Conservation (phyloP, 1,140 invertebrate species). For the Eriocheir sinensis region DNA sequence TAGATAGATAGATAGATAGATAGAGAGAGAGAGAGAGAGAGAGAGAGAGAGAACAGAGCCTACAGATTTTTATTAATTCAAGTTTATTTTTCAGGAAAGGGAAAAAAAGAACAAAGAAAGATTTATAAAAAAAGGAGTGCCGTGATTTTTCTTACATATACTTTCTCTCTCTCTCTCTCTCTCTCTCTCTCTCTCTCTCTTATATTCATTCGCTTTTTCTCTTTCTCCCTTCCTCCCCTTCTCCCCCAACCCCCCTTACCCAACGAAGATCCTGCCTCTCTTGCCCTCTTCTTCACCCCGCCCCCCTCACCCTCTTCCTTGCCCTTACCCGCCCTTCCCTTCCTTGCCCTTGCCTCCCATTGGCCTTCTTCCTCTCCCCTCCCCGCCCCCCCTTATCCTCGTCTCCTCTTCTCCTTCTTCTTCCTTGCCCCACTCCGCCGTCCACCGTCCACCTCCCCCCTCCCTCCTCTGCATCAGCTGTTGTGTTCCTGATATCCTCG, state of each 20-base stretch:
- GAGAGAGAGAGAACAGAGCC: neutral
- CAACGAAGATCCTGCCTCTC: neutral
- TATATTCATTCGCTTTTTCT: neutral
- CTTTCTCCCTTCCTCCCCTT: conserved; percentile 6
- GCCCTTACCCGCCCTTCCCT: neutral
- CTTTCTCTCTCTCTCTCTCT: neutral
- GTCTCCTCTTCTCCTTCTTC: too few relatives aligned
- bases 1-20: neutral
- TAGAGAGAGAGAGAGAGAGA: neutral
- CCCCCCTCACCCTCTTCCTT: neutral
- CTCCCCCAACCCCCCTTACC: neutral
- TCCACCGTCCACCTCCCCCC: too few relatives aligned
- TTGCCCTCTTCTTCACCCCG: neutral
- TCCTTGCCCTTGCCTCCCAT: too few relatives aligned
- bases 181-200: conserved; percentile 14
- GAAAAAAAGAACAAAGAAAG: neutral
- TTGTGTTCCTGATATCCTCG: neutral
- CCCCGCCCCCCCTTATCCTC: too few relatives aligned
- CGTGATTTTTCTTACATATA: too few relatives aligned
- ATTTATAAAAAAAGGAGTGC: neutral
- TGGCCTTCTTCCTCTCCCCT: too few relatives aligned
- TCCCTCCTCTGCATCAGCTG: neutral
- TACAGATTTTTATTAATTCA: too few relatives aligned
- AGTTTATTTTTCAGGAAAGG: too few relatives aligned
- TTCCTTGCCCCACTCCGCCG: too few relatives aligned